These are phyloP conservation scores for Megalopta genalis DNA, from an alignment of 1,140 invertebrate genomes.

Conservation along the genomic window DNA sequence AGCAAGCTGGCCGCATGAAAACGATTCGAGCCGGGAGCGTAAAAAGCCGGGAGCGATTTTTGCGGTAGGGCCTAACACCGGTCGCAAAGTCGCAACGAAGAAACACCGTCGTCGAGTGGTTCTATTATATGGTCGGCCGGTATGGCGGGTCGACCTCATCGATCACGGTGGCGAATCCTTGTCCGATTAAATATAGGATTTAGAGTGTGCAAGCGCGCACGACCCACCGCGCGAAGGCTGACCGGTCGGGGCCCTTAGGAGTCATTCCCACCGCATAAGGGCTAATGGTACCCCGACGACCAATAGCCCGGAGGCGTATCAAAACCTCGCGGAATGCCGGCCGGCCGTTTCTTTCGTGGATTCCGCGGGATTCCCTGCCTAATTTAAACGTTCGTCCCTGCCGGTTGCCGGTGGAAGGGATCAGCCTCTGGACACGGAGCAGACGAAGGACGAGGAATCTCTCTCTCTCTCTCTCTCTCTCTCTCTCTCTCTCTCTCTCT, in stretches of 20 bases:
- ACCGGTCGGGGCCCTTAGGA: constrained; percentile 50
- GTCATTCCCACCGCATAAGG: constrained; percentile 73
- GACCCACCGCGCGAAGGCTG: constrained; percentile 53
- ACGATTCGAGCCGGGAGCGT: too few species aligned
- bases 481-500: too few species aligned
- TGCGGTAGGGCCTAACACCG: background rate
- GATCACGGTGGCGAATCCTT: constrained; percentile 30
- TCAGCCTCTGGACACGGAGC: constrained; percentile 64
- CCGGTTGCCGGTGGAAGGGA: constrained; percentile 57
- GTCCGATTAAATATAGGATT: constrained; percentile 45
- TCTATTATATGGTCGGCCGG: background rate
- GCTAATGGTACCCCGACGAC: constrained; percentile 70
- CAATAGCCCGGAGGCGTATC: constrained; percentile 72
- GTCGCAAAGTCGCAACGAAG: background rate
- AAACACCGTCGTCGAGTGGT: too few species aligned
- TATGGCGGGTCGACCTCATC: constrained; percentile 25
- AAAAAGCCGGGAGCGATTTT: too few species aligned
- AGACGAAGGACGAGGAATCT: constrained; percentile 40
- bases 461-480: too few species aligned
- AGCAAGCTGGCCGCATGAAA: too few species aligned
- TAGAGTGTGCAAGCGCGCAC: constrained; percentile 52
- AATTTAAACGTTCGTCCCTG: constrained; percentile 77
- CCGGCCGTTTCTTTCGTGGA: constrained; percentile 73
- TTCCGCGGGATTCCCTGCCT: constrained; percentile 76
- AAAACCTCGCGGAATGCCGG: constrained; percentile 73